Conservation (phyloP, 2,888 invertebrate species). For the Pherbina coryleti region DNA sequence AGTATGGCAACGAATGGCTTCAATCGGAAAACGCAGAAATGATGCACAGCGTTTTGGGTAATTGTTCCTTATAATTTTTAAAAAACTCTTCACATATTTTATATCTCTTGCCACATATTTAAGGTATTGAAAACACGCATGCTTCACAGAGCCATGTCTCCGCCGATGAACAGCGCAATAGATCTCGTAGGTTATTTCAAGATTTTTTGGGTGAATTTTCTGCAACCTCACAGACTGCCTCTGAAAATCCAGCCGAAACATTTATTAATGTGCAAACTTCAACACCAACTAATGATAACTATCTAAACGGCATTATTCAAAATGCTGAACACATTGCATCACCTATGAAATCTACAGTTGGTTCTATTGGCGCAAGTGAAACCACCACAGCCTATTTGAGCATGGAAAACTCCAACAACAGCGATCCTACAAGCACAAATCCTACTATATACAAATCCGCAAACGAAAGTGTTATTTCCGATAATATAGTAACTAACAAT, state of each 20-base stretch:
- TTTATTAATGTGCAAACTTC: slow-evolving; percentile 48
- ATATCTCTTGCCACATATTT: background rate
- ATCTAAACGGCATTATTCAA: slow-evolving; percentile 39
- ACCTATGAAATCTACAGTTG: slow-evolving; percentile 46
- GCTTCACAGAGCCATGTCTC: slow-evolving; percentile 23
- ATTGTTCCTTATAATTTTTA: background rate
- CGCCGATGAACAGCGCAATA: slow-evolving; percentile 47
- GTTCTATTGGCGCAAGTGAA: background rate
- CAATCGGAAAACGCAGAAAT: slow-evolving; percentile 71
- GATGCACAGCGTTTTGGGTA: slow-evolving; percentile 73
- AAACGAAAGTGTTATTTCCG: slow-evolving; percentile 30
- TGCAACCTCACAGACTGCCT: background rate
- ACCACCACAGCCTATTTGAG: slow-evolving; percentile 54
- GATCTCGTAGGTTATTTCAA: slow-evolving; percentile 58
- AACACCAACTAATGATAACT: slow-evolving; percentile 53
- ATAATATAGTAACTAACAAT: background rate
- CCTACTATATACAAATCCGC: slow-evolving; percentile 49
- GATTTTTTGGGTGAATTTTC: slow-evolving; percentile 60
- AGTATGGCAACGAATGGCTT: slow-evolving; percentile 76
- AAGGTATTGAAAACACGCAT: slow-evolving; percentile 42
- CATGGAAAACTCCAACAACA: slow-evolving; percentile 43
- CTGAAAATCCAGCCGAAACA: slow-evolving; percentile 1
- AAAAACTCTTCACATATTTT: background rate
- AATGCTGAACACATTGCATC: slow-evolving; percentile 44
- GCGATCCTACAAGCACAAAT: slow-evolving; percentile 28